Evolutionary conservation across 1,140 invertebrate species (phyloP), one percentile per base, ranked within the genome.

Genomic region (Phortica variegata): DNA sequence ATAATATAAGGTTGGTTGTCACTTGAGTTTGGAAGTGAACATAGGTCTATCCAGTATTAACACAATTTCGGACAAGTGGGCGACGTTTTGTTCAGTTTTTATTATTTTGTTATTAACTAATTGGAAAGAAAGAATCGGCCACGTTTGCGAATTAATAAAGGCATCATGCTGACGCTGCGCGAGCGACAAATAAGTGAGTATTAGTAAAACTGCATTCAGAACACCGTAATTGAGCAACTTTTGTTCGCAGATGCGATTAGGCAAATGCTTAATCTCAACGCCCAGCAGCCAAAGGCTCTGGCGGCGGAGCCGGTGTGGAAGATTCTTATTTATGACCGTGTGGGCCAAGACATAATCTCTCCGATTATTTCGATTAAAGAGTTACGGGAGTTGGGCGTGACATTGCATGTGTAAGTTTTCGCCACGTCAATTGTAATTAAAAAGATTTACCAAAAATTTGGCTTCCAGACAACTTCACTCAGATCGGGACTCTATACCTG

Each of bases 281-380:
- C 87, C 55, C 82, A 87, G 23, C 77, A 87, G 40, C 85, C 84
- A 12, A 94, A 92, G 77, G 78, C 82, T 41, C 79, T 85, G 23
- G 83, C 86, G 19, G 82, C 84, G 33, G 91, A 96, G 79, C 93
- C 93, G 26, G 86, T 89, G 29, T 97, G 94, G 93, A 97, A 97
- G 81, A 85, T 99, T 51, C 79, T 99, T 36, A 87, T 99, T 46
- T 98, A 98, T 73, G 97, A 99, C 78, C 84, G 90, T 61, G 85
- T 88, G 60, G 95, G 95, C 5, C 96, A 98, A 79, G 96, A 99
- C 75, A 98, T 99, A 37, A 97, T 99, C 61, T 97, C 96, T 13
- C 95, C 97, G 3, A 77, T 99, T 38, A 84, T 99, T 65, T 93
- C 93, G 32, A 87, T 99, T 0, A 97, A 97, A 79, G 95, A 99